Conservation (phyloP, 2,888 invertebrate species). For the Metellina segmentata region DNA sequence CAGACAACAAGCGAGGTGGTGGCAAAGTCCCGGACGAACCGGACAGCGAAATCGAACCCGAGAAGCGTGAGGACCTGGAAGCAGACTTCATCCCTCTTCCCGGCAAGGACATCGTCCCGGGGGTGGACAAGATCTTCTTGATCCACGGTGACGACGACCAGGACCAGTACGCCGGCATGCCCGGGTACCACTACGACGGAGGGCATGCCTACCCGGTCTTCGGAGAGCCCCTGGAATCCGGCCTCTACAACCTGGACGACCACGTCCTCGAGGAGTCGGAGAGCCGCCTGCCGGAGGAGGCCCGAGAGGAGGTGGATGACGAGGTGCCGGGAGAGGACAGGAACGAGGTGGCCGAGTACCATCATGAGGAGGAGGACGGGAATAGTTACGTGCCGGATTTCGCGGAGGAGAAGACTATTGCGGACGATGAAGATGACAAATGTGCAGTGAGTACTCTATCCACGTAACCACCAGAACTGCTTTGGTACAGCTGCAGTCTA, state of each 20-base stretch:
- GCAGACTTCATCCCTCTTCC: constrained; percentile 72
- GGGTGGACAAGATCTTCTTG: constrained; percentile 67
- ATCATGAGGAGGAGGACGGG: constrained; percentile 27
- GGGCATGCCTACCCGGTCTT: constrained; percentile 66
- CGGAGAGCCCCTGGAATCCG: constrained; percentile 65
- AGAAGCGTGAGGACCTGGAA: constrained; percentile 65
- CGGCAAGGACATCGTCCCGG: constrained; percentile 64
- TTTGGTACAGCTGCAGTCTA: no score
- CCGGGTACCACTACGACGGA: constrained; percentile 60
- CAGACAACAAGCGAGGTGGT: constrained; percentile 5
- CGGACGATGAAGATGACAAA: constrained; percentile 63
- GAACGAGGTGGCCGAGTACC: neutral
- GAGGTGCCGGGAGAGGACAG: constrained; percentile 18
- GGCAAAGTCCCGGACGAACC: constrained; percentile 26
- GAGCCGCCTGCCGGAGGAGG: constrained; percentile 15
- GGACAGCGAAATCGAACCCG: constrained; percentile 30
- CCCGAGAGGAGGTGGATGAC: constrained; percentile 8
- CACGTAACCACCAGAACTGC: neutral
- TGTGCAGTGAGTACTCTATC: constrained; percentile 39
- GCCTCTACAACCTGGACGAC: constrained; percentile 49
- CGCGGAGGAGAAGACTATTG: constrained; percentile 58
- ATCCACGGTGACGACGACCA: constrained; percentile 54
- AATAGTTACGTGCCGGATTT: constrained; percentile 21
- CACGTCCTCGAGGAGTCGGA: constrained; percentile 38
- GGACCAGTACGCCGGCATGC: constrained; percentile 36